Evolutionary conservation across 2,797 vertebrate species (phyloP), one percentile per base, ranked within the genome.

Genomic region (Acropternis orthonyx): DNA sequence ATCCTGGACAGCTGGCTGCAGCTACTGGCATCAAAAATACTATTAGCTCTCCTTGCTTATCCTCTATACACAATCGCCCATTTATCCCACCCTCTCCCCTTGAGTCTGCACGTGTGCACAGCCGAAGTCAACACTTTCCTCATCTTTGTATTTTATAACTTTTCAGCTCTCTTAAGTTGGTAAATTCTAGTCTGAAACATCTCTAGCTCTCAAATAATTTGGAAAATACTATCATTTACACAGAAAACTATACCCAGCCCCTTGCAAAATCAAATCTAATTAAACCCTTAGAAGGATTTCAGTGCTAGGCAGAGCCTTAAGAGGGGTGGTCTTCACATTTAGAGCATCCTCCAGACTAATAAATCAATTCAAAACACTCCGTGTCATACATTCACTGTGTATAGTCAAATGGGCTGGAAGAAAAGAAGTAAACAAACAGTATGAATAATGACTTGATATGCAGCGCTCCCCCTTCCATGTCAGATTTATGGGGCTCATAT

Each of bases 261-360:
- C 27, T 68, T 78, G 44, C 21, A 95, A 96, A 92, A 95, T 90
- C 83, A 82, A 36, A 74, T 73, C 36, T 54, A 88, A 91, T 93
- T 88, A 92, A 93, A 87, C n/a, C 27, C 52, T 81, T 69, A 59
- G 49, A 86, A 92, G 36, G 26, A 88, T 55, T 88, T 93, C 39
- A 72, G 43, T 43, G 32, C 37, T 84, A 39, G 23, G 39, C 39
- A 90, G 68, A 92, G 62, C 66, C 87, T 75, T 90, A 79, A 83
- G 68, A 90, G 44, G 37, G 48, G 34, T 85, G 44, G 41, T 76
- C 79, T 94, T 83, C 51, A 82, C 39, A 68, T 76, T 84, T 63
- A 92, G 51, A 90, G 49, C 73, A 92, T 76, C 49, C 59, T 81
- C 71, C 76, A 73, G 80, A 88, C 63, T 93, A 89, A 91, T 44